Evolutionary conservation across 1,140 invertebrate species (phyloP).

Genomic region (Drosophila leontia): DNA sequence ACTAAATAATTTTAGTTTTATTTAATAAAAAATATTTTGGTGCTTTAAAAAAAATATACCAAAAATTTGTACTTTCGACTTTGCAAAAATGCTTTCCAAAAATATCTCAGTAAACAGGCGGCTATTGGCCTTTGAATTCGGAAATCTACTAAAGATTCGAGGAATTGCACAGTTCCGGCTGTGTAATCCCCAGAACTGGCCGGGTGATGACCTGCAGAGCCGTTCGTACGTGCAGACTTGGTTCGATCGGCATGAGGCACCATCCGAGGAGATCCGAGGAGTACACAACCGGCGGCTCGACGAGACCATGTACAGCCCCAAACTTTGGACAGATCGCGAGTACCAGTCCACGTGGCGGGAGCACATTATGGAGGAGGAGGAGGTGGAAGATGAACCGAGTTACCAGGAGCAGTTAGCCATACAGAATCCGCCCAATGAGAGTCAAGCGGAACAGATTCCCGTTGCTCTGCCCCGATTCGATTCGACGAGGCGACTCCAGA

Average conservation of each 20-base stretch:
- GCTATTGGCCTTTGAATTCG: not conserved
- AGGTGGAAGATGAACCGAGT: no score
- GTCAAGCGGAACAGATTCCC: rapidly evolving
- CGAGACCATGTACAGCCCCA: slow-evolving; percentile 7
- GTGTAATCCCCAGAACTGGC: slow-evolving; percentile 4
- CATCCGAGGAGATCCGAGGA: not conserved
- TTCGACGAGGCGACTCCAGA: slow-evolving; percentile 5
- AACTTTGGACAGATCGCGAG: slow-evolving; percentile 5
- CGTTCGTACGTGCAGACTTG: slow-evolving; percentile 25
- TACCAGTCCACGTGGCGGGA: slow-evolving; percentile 23
- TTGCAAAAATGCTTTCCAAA: slow-evolving; percentile 10
- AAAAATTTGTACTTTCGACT: not conserved
- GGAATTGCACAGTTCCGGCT: slow-evolving; percentile 11
- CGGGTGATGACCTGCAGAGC: not conserved
- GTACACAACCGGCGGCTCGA: not conserved
- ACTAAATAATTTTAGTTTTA: not conserved
- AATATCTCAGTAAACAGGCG: not conserved
- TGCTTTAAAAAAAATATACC: not conserved
- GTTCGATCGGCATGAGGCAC: not conserved
- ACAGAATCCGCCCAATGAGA: no score
- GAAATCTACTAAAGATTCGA: not conserved
- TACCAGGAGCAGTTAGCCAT: no score
- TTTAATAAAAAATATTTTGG: not conserved
- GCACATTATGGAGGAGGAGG: not conserved
- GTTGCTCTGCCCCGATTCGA: no score